Evolutionary conservation across 2,797 vertebrate species (phyloP), one percentile per base, ranked within the genome.

Genomic region (Myripristis jacobus): DNA sequence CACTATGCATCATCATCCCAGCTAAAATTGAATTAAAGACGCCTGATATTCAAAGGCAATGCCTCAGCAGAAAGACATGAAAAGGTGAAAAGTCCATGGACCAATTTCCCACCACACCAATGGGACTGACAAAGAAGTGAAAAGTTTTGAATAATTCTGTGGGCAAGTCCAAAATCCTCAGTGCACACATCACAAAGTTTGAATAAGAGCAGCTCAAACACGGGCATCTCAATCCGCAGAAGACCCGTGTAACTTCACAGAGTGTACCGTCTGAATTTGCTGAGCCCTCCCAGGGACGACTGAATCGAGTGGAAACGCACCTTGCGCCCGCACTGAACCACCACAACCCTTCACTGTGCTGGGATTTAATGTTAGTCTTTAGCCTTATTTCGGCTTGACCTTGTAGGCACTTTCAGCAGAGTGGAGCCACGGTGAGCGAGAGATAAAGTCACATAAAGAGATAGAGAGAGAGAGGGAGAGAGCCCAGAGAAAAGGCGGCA

Each of bases 331-430:
- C 48, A 43, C 48, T 47, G 15, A 74, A 43, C 50, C 24, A 8
- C 31, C 29, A 18, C n/a, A 22, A 73, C 18, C 58, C 5, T 64
- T 78, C 55, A 60, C 77, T 66, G 13, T 41, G 25, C 53, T 51
- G 79, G 83, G 78, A 78, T 80, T 83, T 70, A 83, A 57, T 69
- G 75, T 19, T 70, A 55, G 61, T 82, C 69, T 83, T 84, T 73
- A 81, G 61, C 71, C 63, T 76, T 58, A 65, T 52, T 70, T 81
- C 79, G 80, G 83, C 83, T 86, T 76, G 72, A 82, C 75, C 77
- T 80, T 74, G 60, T 29, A 67, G 59, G 31, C 41, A 27, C 54
- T 70, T 78, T 70, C 43, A 46, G 44, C 44, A 41, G 29, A 76
- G 73, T 47, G 64, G 18, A 58, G 50, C 69, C 47, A 18, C 3